A percentile compares a stretch with the other conserved stretches of the same genome.
Conservation (phyloP, 1,140 invertebrate species). For the Ectropis grisescens region DNA sequence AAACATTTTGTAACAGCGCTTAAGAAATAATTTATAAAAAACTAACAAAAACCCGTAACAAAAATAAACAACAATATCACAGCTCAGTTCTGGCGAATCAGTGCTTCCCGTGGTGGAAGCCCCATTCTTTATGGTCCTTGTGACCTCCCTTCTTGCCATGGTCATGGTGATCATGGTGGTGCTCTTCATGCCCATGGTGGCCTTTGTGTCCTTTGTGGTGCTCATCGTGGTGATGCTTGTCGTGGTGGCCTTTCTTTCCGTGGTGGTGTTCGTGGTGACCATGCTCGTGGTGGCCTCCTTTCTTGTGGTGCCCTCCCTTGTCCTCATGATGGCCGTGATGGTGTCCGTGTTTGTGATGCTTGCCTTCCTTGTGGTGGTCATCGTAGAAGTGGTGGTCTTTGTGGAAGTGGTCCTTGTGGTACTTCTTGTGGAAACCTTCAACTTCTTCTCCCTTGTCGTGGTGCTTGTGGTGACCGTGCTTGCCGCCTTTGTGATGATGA, state of each 20-base stretch:
- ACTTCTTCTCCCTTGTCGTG: conserved; percentile 54
- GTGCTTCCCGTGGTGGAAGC: conserved; percentile 58
- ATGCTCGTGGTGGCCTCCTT: conserved; percentile 45
- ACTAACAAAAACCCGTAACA: conserved; percentile 21
- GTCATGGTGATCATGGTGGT: conserved; percentile 49
- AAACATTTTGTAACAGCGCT: conserved; percentile 11
- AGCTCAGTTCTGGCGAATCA: conserved; percentile 28
- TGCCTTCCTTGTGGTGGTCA: conserved; percentile 51
- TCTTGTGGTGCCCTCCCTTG: conserved; percentile 47
- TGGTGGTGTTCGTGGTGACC: conserved; percentile 53
- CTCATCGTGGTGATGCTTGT: conserved; percentile 52
- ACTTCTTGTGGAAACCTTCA: conserved; percentile 59
- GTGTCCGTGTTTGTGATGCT: conserved; percentile 53
- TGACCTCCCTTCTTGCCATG: conserved; percentile 56
- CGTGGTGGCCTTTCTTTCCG: conserved; percentile 46
- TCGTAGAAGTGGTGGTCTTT: conserved; percentile 63
- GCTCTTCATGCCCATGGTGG: conserved; percentile 53
- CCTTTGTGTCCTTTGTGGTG: conserved; percentile 50
- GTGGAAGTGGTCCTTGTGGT: conserved; percentile 57
- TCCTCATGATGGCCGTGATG: conserved; percentile 52
- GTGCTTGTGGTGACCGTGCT: conserved; percentile 52
- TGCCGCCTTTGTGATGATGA: conserved; percentile 55
- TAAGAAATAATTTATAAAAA: conserved; percentile 16
- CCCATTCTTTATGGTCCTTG: conserved; percentile 51
- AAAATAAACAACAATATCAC: conserved; percentile 34